Conservation (phyloP, 2,113 vertebrate genomes). For the Scatophagus argus region DNA sequence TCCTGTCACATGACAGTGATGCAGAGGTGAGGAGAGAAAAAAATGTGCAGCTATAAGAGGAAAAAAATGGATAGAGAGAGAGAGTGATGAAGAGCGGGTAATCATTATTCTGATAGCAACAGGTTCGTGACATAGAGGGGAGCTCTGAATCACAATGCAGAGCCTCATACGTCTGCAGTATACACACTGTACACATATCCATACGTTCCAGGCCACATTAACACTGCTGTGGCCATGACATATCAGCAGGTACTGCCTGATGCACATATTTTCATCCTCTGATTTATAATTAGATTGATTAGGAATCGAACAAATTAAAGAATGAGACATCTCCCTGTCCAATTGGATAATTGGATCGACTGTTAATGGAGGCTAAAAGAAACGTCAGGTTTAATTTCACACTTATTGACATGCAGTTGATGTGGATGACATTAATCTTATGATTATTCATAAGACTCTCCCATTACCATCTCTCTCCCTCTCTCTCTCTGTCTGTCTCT, state of each 20-base stretch:
- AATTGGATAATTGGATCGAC: conserved; percentile 45
- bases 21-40: conserved; percentile 9
- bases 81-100: neutral
- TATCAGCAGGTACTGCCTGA: conserved; percentile 31
- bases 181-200: neutral
- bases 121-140: neutral
- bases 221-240: conserved; percentile 7
- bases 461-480: conserved; percentile 35
- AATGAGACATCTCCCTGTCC: conserved; percentile 51
- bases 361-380: conserved; percentile 55
- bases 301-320: conserved; percentile 52
- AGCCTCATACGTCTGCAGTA: conserved; percentile 6
- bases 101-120: conserved; percentile 27
- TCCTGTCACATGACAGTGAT: conserved; percentile 1
- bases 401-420: conserved; percentile 55
- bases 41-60: neutral
- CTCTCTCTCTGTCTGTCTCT: conserved; percentile 22
- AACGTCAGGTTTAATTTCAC: conserved; percentile 67
- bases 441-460: conserved; percentile 52
- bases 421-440: conserved; percentile 60
- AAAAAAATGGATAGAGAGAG: neutral
- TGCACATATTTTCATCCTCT: conserved; percentile 20
- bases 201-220: conserved; percentile 12
- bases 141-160: conserved; percentile 7
- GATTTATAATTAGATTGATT: conserved; percentile 51